phyloP scores from a whole-genome alignment of 2,797 vertebrate genomes.

The Calcarius lapponicus region DNA sequence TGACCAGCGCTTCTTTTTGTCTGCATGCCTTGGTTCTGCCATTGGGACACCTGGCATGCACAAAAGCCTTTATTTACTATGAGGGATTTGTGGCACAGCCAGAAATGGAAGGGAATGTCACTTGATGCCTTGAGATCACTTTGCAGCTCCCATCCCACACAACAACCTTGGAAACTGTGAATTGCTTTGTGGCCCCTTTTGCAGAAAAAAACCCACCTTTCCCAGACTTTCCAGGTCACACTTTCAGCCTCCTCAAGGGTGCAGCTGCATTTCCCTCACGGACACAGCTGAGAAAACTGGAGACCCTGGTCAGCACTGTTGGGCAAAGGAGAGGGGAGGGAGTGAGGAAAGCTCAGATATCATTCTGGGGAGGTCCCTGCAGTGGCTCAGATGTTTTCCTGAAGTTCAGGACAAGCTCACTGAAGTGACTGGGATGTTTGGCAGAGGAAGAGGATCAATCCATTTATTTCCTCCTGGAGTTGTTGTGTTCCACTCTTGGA shows the following conservation, averaged over 20 bases:
- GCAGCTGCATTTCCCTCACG: background rate
- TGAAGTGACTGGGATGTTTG: background rate
- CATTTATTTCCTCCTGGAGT: background rate
- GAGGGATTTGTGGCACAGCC: background rate
- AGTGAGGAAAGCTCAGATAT: background rate
- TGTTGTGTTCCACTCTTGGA: background rate
- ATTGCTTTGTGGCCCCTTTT: background rate
- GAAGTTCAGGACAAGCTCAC: background rate
- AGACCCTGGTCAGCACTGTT: background rate
- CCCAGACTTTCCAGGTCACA: background rate
- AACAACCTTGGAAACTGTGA: background rate
- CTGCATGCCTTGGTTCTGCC: background rate
- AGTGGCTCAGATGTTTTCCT: background rate
- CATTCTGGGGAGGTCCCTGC: background rate
- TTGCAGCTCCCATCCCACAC: background rate
- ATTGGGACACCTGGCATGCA: background rate
- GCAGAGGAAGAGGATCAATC: background rate
- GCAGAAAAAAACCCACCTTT: background rate
- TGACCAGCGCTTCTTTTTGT: background rate
- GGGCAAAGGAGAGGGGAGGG: background rate
- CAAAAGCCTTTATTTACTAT: conserved; percentile 6
- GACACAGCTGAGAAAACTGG: background rate
- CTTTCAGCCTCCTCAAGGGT: background rate
- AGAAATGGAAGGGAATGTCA: background rate
- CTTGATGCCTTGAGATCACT: background rate